phyloP scores from a whole-genome alignment of 35 echinoderm and acorn worm species.

The Heliocidaris tuberculata region DNA sequence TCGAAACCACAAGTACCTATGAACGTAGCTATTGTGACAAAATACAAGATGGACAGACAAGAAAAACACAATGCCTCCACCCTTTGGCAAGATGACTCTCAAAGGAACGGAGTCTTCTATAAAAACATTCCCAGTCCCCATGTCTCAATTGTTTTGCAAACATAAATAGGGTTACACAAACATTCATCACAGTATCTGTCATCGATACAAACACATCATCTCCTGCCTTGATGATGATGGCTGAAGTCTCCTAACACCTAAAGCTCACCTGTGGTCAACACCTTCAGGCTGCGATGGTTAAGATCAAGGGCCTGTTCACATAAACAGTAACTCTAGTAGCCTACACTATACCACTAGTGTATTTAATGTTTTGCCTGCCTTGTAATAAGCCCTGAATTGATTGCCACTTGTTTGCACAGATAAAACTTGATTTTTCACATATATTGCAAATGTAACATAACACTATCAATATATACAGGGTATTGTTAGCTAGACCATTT shows the following conservation, averaged over 20 bases:
- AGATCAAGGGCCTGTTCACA: background rate
- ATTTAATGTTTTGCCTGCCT: no score
- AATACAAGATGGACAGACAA: background rate
- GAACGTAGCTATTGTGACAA: background rate
- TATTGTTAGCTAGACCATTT: no score
- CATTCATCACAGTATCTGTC: background rate
- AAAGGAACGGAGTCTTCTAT: background rate
- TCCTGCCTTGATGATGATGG: background rate
- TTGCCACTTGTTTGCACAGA: no score
- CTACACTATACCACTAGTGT: no score
- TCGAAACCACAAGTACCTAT: no score
- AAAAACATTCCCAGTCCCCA: background rate
- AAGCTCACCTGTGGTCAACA: background rate
- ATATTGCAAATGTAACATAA: no score
- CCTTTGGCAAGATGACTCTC: background rate
- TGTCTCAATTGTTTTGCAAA: background rate
- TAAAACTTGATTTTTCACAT: no score
- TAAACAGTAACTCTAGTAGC: no score
- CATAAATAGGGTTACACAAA: background rate
- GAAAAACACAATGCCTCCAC: background rate
- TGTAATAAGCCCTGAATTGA: no score
- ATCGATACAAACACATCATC: background rate
- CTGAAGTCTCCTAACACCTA: background rate
- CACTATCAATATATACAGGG: no score
- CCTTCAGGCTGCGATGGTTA: background rate